Base-by-base conservation (phyloP, 2,797 vertebrate species). In the Hydrophis major region DNA sequence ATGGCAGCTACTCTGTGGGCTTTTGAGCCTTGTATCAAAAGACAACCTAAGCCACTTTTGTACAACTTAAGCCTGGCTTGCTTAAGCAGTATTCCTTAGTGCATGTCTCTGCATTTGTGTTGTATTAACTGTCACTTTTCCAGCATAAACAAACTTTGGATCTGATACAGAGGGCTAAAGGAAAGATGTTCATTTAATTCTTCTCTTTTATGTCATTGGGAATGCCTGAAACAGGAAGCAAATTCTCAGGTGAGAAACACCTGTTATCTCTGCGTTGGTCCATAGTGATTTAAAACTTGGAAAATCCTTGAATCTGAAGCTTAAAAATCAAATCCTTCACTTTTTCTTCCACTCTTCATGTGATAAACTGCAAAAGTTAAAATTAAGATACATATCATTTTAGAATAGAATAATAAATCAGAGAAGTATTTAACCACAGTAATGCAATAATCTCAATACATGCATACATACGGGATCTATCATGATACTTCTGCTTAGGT, bases 1-100 rank as follows among this genome's bases (percentile, higher is more conserved):
- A 86, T 50, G 63, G 91, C 53, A 28, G 92, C 92, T 95, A 88
- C 57, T 90, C 92, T 47, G 53, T 94, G 95, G 93, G 93, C 87
- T 92, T 90, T 47, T 22, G 37, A 93, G 93, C 32, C 94, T 57
- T 89, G 32, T 61, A 95, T 92, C 78, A 2, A 5, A 87, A 56
- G 93, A 57, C 55, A 94, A 59, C 93, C 74, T 87, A 95, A 94
- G 66, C 25, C 56, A n/a, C 0, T 63, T 93, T 93, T 95, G 88
- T 88, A 59, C 50, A 86, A 61, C 87, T 89, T 83, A 92, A 69
- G 56, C 12, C 27, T 59, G 60, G n/a, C 61, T 93, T 57, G 55
- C 55, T 32, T 92, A 83, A 86, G 94, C 93, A 95, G 5, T 55
- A 83, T 83, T 94, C 90, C 16, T 66, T 32, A 18, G 66, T 37